Evolutionary conservation across 2,888 invertebrate species (phyloP), one percentile per base, ranked within the genome.

Genomic region (Nemotelus nigrinus): DNA sequence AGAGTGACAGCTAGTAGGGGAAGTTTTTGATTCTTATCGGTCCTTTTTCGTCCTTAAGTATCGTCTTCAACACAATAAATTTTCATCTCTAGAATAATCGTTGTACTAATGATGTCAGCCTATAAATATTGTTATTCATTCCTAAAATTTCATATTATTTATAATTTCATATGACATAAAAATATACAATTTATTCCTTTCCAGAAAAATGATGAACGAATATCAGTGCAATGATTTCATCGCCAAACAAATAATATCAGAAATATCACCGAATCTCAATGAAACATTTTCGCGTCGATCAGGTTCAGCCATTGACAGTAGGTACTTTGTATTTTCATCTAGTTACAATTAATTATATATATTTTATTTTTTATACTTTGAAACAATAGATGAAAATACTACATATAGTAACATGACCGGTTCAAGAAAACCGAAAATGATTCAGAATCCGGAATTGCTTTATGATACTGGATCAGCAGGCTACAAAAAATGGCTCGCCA

Each of bases 181-280:
- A 25, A 25, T 25, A 25, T 25, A 25, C 25, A 25, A 25, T 25
- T 25, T 25, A 25, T 79, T 74, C 67, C 64, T 70, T 80, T 84
- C 2, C 82, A 93, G 93, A 82, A 90, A 90, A 85, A 92, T 91
- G 90, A 93, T 94, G 91, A 94, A 93, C 83, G 93, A 94, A 84
- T 94, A 93, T 84, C 87, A 93, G 67, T 94, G 94, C 81, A 90
- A 93, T 53, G 93, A 91, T 83, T 94, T 91, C 84, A 85, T 94
- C 57, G 93, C 93, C 0, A 92, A 93, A 82, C 91, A 93, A 87
- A 93, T 94, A 80, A 85, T 93, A 58, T 89, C 89, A 7, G 91
- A 92, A 82, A 90, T 93, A 85, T 85, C 84, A 41, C 77, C 68
- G 53, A 68, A 68, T 45, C 1, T 68, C 5, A 63, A 63, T 10